Percentiles rank a stretch among this genome's conserved stretches.
These are phyloP conservation scores for Phaethornis superciliosus DNA, from an alignment of 2,113 vertebrate species.

Conservation along the genomic window DNA sequence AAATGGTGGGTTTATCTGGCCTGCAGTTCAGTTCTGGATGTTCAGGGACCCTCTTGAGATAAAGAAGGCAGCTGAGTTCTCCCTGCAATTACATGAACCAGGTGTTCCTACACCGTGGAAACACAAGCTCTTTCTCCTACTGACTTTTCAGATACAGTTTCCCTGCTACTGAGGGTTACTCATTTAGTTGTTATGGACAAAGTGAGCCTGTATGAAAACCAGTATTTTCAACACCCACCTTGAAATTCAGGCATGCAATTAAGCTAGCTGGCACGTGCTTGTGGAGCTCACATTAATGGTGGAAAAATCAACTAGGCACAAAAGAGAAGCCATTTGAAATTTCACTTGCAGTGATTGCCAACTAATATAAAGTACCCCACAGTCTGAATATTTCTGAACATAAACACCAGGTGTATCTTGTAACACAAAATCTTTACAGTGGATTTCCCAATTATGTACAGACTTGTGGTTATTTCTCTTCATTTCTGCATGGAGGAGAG, in stretches of 20 bases:
- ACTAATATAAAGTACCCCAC: background rate
- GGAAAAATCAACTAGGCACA: slow-evolving; percentile 4
- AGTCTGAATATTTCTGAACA: background rate
- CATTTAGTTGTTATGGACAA: background rate
- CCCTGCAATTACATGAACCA: background rate
- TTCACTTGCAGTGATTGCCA: background rate
- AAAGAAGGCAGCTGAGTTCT: background rate
- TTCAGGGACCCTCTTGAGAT: background rate
- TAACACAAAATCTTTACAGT: background rate
- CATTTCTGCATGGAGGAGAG: background rate
- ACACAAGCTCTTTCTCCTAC: background rate
- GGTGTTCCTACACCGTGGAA: rapidly evolving
- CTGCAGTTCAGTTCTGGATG: background rate
- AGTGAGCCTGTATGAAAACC: background rate
- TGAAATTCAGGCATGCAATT: background rate
- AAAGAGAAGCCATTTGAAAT: background rate
- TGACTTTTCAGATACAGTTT: background rate
- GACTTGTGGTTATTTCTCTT: background rate
- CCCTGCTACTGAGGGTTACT: background rate
- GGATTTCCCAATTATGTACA: background rate
- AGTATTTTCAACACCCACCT: background rate
- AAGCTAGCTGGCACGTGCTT: background rate
- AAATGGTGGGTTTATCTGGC: slow-evolving; percentile 4
- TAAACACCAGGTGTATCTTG: background rate
- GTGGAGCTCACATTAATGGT: background rate